Conservation (phyloP, 2,888 invertebrate genomes). For the Tetheella fluctuosa region DNA sequence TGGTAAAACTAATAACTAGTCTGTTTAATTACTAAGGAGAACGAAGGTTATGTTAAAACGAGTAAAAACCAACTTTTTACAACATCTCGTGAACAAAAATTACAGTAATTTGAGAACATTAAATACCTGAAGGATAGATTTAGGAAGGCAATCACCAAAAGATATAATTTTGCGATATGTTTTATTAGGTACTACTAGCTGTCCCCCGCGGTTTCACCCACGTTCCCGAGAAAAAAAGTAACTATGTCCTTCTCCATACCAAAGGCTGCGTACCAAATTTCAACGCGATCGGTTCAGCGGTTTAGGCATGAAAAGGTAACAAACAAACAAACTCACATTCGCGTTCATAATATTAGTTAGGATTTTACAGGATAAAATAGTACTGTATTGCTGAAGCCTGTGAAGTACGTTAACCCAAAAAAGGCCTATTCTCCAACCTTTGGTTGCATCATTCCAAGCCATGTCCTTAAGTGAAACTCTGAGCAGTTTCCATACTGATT, state of each 20-base stretch:
- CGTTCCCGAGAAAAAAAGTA: no score
- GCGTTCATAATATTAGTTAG: no score
- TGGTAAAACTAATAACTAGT: neutral
- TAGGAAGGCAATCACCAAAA: no score
- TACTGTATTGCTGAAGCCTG: neutral
- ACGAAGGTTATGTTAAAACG: neutral
- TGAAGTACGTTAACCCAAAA: neutral
- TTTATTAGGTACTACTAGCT: no score
- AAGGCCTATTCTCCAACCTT: neutral
- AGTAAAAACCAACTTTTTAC: conserved; percentile 2
- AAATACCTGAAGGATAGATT: neutral
- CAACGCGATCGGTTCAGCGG: no score
- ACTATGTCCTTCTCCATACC: no score
- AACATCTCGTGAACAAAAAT: neutral
- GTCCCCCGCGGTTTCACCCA: no score
- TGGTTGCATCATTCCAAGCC: neutral
- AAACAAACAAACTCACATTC: no score
- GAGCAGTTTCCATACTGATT: neutral
- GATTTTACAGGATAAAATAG: neutral
- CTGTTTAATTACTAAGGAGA: neutral
- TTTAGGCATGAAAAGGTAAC: no score
- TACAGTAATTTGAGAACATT: neutral
- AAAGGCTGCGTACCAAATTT: no score
- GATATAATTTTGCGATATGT: no score
- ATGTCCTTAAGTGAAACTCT: conserved; percentile 2